phyloP scores from a whole-genome alignment of 2,113 vertebrate species.

The Candoia aspera region DNA sequence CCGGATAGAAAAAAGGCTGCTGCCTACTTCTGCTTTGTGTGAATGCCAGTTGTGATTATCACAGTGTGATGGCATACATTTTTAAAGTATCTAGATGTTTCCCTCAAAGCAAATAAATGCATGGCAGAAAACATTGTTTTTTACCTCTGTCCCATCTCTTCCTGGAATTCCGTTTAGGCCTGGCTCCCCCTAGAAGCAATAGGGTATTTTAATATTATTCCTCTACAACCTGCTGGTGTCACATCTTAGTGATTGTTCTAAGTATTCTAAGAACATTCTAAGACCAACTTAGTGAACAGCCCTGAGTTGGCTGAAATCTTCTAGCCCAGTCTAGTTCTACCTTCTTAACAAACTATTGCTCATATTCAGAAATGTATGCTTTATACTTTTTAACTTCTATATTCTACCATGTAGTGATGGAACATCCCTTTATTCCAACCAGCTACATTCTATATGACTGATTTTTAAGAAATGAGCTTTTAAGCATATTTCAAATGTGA shows the following conservation, averaged over 20 bases:
- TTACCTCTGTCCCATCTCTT: constrained; percentile 84
- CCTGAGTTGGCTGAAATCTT: not conserved
- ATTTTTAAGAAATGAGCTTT: not conserved
- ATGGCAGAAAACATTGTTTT: not conserved
- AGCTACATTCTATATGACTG: not conserved
- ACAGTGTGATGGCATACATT: not conserved
- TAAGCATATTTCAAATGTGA: constrained; percentile 26
- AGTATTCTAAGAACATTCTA: not conserved
- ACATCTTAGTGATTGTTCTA: not conserved
- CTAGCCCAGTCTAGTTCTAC: not conserved
- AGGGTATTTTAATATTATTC: not conserved
- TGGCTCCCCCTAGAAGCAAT: constrained; percentile 79
- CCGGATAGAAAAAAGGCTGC: not conserved
- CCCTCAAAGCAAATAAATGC: constrained; percentile 10
- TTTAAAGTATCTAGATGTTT: not conserved
- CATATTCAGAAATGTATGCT: not conserved
- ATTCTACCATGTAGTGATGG: not conserved
- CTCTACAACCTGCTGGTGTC: not conserved
- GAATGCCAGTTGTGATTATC: not conserved
- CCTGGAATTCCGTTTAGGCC: constrained; percentile 85
- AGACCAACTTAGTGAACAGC: not conserved
- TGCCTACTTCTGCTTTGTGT: not conserved
- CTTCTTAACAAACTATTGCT: not conserved
- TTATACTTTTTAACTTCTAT: not conserved
- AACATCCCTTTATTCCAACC: not conserved